Evolutionary conservation across 92 coral and sea anemone genomes (phyloP).

Genomic region (Epizoanthus illoricatus): DNA sequence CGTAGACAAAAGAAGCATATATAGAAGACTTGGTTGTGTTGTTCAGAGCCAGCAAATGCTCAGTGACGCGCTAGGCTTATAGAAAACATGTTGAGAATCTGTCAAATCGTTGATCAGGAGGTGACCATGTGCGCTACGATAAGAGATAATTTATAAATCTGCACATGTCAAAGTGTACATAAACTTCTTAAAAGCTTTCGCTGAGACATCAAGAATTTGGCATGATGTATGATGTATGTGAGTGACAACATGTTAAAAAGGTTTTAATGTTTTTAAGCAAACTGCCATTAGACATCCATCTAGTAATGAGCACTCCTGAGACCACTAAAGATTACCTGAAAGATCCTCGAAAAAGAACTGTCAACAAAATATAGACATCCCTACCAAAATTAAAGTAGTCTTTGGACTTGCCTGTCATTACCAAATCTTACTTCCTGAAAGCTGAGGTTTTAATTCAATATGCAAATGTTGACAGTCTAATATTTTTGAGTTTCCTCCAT

Average conservation of each 20-base stretch:
- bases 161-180: constrained; percentile 14
- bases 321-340: neutral
- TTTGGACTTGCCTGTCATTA: constrained; percentile 5
- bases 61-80: constrained; percentile 20
- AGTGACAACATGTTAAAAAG: constrained; percentile 6
- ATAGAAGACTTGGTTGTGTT: neutral
- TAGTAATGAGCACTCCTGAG: neutral
- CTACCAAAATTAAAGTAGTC: constrained; percentile 7
- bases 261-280: neutral
- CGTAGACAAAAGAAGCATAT: neutral
- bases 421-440: neutral
- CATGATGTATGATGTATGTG: neutral
- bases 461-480: constrained; percentile 4
- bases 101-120: constrained; percentile 21
- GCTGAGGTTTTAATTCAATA: constrained; percentile 22
- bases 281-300: constrained; percentile 2
- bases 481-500: neutral
- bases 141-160: constrained; percentile 28
- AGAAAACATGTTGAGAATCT: constrained; percentile 10
- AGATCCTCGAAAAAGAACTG: neutral
- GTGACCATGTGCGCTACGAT: constrained; percentile 30
- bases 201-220: constrained; percentile 8
- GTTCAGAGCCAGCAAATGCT: constrained; percentile 4
- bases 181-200: constrained; percentile 32
- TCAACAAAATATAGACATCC: neutral